Conservation (phyloP, 2,113 vertebrate genomes). For the Dicrurus megarhynchus region DNA sequence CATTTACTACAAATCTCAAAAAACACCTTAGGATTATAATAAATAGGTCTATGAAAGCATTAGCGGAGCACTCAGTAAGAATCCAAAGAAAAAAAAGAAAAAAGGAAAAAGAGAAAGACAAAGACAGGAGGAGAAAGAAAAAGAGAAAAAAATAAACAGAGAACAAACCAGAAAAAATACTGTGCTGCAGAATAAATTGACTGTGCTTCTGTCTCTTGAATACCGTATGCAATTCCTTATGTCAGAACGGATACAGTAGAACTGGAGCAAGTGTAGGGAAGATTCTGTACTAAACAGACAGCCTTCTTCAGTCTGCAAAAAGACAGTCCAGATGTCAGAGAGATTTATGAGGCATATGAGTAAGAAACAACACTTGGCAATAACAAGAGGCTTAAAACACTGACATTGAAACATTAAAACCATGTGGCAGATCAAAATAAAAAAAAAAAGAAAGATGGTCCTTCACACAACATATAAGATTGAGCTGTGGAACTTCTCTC, state of each 20-base stretch:
- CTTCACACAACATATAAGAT: neutral
- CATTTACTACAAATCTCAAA: neutral
- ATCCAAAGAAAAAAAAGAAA: neutral
- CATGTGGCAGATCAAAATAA: neutral
- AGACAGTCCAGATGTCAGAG: neutral
- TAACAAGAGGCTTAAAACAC: neutral
- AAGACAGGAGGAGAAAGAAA: neutral
- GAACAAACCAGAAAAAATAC: neutral
- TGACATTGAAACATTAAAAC: neutral
- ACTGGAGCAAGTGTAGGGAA: neutral
- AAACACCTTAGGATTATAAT: neutral
- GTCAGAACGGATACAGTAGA: neutral
- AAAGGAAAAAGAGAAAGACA: neutral
- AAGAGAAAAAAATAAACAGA: neutral
- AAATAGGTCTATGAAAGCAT: neutral
- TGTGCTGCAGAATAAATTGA: neutral
- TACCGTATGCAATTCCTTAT: neutral
- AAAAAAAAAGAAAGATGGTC: neutral
- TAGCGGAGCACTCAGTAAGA: neutral
- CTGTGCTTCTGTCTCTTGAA: neutral
- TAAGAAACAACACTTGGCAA: neutral
- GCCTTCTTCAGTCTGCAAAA: neutral
- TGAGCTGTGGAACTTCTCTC: neutral
- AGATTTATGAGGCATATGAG: neutral
- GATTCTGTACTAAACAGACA: neutral